phyloP scores from a whole-genome alignment of 2,888 invertebrate species.

The Leucozona laternaria region DNA sequence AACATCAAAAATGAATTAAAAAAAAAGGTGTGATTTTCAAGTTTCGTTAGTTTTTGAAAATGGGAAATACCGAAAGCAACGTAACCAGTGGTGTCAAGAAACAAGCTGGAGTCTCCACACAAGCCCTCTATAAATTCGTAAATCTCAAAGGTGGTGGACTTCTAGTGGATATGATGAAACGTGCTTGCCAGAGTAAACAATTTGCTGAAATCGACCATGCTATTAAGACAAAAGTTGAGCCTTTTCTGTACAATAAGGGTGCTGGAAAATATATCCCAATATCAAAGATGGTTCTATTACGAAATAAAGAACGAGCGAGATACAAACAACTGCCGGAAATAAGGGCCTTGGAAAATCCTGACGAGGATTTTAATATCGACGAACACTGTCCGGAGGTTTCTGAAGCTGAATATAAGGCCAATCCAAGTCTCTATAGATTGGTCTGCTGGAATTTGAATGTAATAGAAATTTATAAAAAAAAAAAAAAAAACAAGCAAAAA shows the following conservation, averaged over 20 bases:
- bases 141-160: conserved; percentile 97
- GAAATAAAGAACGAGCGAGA: conserved; percentile 93
- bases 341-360: conserved; percentile 92
- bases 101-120: conserved; percentile 94
- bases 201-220: conserved; percentile 96
- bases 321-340: conserved; percentile 92
- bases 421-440: conserved; percentile 90
- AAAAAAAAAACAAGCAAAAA: neutral
- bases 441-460: conserved; percentile 95
- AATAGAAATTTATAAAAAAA: conserved; percentile 62
- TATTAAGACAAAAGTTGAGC: conserved; percentile 95
- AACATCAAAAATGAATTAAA: neutral
- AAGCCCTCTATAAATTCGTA: conserved; percentile 93
- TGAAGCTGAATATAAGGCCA: conserved; percentile 86
- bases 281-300: conserved; percentile 92
- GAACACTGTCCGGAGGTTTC: conserved; percentile 89
- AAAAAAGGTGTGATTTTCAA: neutral
- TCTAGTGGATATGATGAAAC: conserved; percentile 96
- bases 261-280: conserved; percentile 95
- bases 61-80: conserved; percentile 94
- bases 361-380: conserved; percentile 92
- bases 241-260: conserved; percentile 97
- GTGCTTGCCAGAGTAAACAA: conserved; percentile 94
- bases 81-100: conserved; percentile 98
- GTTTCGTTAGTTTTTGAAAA: conserved; percentile 77